Conservation (phyloP, 23 tunicate genomes). For the Phallusia fumigata region DNA sequence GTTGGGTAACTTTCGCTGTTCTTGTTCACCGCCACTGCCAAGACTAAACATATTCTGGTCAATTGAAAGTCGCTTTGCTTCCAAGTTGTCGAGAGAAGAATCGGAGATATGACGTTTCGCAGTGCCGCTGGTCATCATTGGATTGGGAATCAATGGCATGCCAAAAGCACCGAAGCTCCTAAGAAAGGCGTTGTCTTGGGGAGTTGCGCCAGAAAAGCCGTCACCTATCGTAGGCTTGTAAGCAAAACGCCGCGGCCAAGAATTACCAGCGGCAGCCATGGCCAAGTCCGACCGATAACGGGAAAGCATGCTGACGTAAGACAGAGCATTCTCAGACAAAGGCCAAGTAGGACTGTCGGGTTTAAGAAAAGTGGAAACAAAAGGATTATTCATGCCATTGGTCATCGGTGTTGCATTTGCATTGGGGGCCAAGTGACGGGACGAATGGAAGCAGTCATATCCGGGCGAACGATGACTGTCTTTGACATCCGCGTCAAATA, state of each 20-base stretch:
- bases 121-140: not conserved
- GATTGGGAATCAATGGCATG: not conserved
- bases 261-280: conserved; percentile 1
- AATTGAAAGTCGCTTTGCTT: not conserved
- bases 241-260: not conserved
- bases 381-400: not conserved
- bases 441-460: not conserved
- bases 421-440: not conserved
- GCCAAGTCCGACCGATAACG: conserved; percentile 19
- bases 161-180: not conserved
- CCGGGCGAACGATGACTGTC: not conserved
- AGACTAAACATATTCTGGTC: not conserved
- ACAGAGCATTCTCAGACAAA: conserved; percentile 28
- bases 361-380: not conserved
- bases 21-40: not conserved
- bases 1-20: not conserved
- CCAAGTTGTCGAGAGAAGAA: not conserved
- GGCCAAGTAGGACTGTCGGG: conserved; percentile 9
- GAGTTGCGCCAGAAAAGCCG: not conserved
- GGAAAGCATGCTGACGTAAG: conserved; percentile 29
- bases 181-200: not conserved
- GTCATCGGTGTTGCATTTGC: not conserved
- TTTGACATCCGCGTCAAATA: not conserved
- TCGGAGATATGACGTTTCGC: not conserved
- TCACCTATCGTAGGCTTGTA: not conserved